Evolutionary conservation across 2,113 vertebrate genomes (phyloP).

Genomic region (Fregata magnificens): DNA sequence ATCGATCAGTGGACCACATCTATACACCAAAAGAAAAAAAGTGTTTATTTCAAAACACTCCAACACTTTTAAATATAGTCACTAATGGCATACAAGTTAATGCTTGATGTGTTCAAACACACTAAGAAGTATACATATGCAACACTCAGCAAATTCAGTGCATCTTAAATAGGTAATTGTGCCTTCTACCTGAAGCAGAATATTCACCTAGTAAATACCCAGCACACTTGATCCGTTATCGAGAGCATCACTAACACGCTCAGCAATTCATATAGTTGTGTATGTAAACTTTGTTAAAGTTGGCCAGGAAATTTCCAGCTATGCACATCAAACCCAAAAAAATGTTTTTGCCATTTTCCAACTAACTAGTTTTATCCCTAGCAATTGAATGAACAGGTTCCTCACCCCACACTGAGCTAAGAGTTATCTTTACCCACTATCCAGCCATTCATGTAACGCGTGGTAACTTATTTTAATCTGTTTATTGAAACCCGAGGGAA

Average conservation of each 20-base stretch:
- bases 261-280: neutral
- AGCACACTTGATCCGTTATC: neutral
- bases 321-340: neutral
- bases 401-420: neutral
- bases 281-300: neutral
- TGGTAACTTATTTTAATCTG: neutral
- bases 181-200: neutral
- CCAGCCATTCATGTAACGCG: neutral
- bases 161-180: neutral
- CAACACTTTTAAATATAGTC: neutral
- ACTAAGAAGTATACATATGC: neutral
- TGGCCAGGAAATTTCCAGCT: neutral
- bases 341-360: neutral
- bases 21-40: neutral
- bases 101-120: neutral
- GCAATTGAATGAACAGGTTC: neutral
- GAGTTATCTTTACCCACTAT: neutral
- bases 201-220: neutral
- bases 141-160: neutral
- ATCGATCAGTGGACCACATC: constrained; percentile 78
- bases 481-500: neutral
- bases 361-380: neutral
- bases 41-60: neutral
- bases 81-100: neutral
- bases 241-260: neutral